phyloP scores from a whole-genome alignment of 2,888 invertebrate species.

The Actias luna region DNA sequence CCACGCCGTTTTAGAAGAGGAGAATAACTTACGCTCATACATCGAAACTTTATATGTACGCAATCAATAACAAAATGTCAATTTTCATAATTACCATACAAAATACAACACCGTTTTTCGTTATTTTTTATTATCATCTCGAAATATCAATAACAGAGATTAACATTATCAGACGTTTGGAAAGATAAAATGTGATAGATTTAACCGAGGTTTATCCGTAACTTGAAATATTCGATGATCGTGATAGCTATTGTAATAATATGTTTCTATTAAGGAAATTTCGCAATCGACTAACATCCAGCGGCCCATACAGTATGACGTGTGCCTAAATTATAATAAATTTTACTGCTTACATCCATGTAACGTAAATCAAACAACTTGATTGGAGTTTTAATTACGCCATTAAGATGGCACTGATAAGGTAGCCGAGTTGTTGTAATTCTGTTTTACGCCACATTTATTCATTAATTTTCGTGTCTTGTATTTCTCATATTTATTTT shows the following conservation, averaged over 20 bases:
- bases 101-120: not conserved
- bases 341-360: not conserved
- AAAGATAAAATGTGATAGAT: conserved; percentile 36
- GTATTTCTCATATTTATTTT: no score
- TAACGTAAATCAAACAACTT: conserved; percentile 5
- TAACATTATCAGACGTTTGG: conserved; percentile 37
- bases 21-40: no score
- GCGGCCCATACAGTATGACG: no score
- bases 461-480: no score
- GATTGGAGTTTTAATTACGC: conserved; percentile 1
- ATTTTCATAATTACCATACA: not conserved
- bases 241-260: conserved; percentile 17
- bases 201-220: conserved; percentile 17
- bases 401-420: conserved; percentile 5
- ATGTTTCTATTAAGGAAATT: conserved; percentile 4
- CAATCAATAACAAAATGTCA: not conserved
- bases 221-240: conserved; percentile 12
- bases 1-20: no score
- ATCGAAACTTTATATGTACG: no score
- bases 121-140: conserved; percentile 33
- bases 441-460: not conserved
- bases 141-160: conserved; percentile 37
- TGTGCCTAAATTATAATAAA: conserved; percentile 2
- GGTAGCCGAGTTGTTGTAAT: not conserved
- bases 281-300: not conserved